Percentiles rank a stretch among this genome's conserved stretches.
Evolutionary conservation across 2,797 vertebrate genomes (phyloP).

Genomic region (Antennarius maculatus): DNA sequence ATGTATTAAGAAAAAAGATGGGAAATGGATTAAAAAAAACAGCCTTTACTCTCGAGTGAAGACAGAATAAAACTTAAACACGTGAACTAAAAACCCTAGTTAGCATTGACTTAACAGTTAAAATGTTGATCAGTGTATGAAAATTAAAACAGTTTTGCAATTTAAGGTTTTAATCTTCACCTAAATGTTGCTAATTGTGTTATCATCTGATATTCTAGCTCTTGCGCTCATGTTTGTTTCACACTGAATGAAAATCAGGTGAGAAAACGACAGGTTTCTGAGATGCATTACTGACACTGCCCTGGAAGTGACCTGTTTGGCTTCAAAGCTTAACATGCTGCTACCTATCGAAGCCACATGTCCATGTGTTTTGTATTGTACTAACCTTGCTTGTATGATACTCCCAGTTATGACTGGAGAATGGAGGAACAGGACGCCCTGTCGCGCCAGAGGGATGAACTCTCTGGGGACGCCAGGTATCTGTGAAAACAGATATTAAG

Average conservation of each 20-base stretch:
- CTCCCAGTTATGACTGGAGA: slow-evolving; percentile 28
- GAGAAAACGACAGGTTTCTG: slow-evolving; percentile 26
- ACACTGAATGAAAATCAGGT: slow-evolving; percentile 35
- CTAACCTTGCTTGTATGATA: slow-evolving; percentile 26
- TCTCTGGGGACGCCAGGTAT: slow-evolving; percentile 59
- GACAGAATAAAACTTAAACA: too few species aligned
- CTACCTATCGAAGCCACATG: slow-evolving; percentile 44
- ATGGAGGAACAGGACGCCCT: slow-evolving; percentile 33
- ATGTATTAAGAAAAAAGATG: too few species aligned
- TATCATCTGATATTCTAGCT: not conserved
- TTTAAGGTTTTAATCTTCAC: not conserved
- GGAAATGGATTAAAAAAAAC: too few species aligned
- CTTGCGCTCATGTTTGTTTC: not conserved
- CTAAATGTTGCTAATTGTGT: not conserved
- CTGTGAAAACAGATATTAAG: slow-evolving; percentile 69
- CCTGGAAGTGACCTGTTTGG: slow-evolving; percentile 49
- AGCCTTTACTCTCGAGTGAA: too few species aligned
- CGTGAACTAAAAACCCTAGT: not conserved
- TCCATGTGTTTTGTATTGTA: slow-evolving; percentile 50
- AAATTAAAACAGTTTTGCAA: not conserved
- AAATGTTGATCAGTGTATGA: not conserved
- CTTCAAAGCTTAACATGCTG: slow-evolving; percentile 60
- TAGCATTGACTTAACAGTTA: not conserved
- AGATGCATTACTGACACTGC: slow-evolving; percentile 18
- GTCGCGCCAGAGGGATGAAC: slow-evolving; percentile 36